phyloP scores from a whole-genome alignment of 1,140 invertebrate species.

The Neodiprion pinetum region DNA sequence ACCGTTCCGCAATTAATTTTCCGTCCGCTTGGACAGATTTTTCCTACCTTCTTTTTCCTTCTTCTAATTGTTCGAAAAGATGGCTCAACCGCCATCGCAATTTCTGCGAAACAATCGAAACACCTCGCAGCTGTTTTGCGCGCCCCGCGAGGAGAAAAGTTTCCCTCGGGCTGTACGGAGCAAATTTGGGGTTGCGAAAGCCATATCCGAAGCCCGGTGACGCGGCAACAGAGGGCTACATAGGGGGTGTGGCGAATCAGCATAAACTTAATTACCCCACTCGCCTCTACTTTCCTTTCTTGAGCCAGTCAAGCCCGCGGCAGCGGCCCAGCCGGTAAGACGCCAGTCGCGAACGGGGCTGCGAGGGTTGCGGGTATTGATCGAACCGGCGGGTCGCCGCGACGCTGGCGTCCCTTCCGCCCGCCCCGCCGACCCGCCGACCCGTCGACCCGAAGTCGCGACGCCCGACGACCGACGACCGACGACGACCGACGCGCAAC shows the following conservation, averaged over 20 bases:
- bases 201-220: background rate
- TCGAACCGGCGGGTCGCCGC: slow-evolving; percentile 37
- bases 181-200: too few species aligned
- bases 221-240: background rate
- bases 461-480: too few species aligned
- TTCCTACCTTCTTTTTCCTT: too few species aligned
- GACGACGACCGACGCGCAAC: background rate
- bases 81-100: background rate
- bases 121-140: background rate
- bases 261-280: slow-evolving; percentile 33
- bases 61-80: background rate
- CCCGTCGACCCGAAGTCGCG: background rate
- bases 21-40: too few species aligned
- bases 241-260: slow-evolving; percentile 25
- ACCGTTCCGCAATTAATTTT: too few species aligned
- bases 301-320: slow-evolving; percentile 8
- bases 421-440: background rate
- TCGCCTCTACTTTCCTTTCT: slow-evolving; percentile 15
- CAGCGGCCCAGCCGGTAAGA: slow-evolving; percentile 23
- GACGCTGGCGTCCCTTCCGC: slow-evolving; percentile 29
- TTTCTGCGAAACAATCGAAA: background rate
- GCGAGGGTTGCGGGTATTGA: slow-evolving; percentile 50
- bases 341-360: slow-evolving; percentile 9
- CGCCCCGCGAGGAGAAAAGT: background rate
- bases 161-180: background rate